Conservation (phyloP, 2,888 invertebrate species). For the Ditylenchus weischeri region DNA sequence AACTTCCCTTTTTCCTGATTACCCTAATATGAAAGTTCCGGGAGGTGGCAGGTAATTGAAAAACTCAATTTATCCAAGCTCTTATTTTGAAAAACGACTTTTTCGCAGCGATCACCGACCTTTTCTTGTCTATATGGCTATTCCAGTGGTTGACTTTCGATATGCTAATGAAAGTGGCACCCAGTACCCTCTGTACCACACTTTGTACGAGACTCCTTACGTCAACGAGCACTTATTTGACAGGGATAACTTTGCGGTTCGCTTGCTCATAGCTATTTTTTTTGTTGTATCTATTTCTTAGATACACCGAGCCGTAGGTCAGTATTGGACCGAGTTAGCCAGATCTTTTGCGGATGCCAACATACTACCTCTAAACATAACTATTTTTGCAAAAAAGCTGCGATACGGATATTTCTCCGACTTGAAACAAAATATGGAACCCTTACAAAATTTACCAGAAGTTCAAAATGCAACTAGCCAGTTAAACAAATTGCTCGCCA, state of each 20-base stretch:
- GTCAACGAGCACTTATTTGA: conserved; percentile 56
- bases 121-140: conserved; percentile 61
- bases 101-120: conserved; percentile 59
- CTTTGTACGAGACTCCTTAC: conserved; percentile 57
- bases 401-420: conserved; percentile 39
- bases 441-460: conserved; percentile 32
- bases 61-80: too few relatives aligned
- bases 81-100: too few relatives aligned
- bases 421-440: conserved; percentile 19
- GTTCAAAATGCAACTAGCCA: conserved; percentile 30
- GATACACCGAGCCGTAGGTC: conserved; percentile 59
- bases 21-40: conserved; percentile 45
- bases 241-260: conserved; percentile 43
- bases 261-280: neutral
- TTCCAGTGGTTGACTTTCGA: conserved; percentile 61
- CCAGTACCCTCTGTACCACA: conserved; percentile 53
- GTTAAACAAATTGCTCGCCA: conserved; percentile 22
- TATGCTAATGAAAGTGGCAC: conserved; percentile 44
- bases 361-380: conserved; percentile 61
- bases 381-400: conserved; percentile 53
- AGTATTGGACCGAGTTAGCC: conserved; percentile 60
- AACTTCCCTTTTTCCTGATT: conserved; percentile 18
- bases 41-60: conserved; percentile 57
- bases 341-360: conserved; percentile 59
- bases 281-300: conserved; percentile 27